Base-by-base conservation (phyloP, 2,888 invertebrate genomes). In the Cremastinae sp. region DNA sequence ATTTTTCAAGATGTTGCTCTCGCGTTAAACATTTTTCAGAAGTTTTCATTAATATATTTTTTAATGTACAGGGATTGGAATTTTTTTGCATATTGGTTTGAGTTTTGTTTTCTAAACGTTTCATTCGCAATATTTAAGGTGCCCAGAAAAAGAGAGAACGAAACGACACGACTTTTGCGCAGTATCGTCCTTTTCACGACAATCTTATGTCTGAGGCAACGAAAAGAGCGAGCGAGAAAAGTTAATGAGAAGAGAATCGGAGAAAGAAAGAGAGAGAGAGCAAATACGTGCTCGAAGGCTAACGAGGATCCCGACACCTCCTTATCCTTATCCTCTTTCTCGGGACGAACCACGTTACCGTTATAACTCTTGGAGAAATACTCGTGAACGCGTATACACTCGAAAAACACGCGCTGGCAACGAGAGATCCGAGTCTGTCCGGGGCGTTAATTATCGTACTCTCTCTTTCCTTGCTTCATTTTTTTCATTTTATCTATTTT, bases 361-460 rank as follows among this genome's bases (percentile, higher is more conserved):
- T 86, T 86, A 86, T 87, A 85, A 86, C 83, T 86, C 83, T 83
- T 84, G 64, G 65, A 64, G 56, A 62, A 28, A 35, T 64, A 62
- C 56, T 49, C 37, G 22, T 80, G 75, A 79, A 75, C 75, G 75
- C 76, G 75, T 66, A n/a, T n/a, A 73, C 47, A 55, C 53, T 39
- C 45, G 12, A 59, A 68, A 59, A 53, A 69, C 59, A 47, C 53
- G 9, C 53, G 22, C 58, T 39, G 12, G n/a, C 10, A 37, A 64
- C 35, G 51, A 39, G 45, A n/a, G 10, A n/a, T 45, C 81, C 75
- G 78, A 79, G 78, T 73, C 73, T 78, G 80, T 83, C 79, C 79
- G 62, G 74, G 78, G 81, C 81, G 80, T 83, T 84, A 85, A 85
- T 85, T 85, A 83, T 83, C 81, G 65, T 78, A 74, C 71, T 66